Percentiles rank a stretch among this genome's conserved stretches.
phyloP scores from a whole-genome alignment of 2,113 vertebrate genomes.

The Corythoichthys intestinalis region DNA sequence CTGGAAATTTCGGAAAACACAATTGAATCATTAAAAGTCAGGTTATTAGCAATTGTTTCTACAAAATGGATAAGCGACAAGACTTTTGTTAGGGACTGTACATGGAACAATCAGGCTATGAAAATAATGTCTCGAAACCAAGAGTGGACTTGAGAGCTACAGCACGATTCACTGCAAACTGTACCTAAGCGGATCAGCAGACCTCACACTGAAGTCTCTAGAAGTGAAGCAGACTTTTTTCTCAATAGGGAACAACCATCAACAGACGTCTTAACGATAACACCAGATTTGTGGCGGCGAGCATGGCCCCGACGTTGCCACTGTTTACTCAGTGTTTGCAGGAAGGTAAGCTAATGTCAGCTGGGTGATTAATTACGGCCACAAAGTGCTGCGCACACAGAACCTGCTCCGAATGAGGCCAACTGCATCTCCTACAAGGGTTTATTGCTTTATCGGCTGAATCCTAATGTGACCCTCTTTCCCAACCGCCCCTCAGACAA shows the following conservation, averaged over 20 bases:
- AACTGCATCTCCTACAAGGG: conserved; percentile 60
- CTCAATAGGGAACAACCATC: conserved; percentile 8
- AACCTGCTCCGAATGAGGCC: conserved; percentile 58
- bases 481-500: conserved; percentile 23
- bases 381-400: conserved; percentile 69
- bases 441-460: conserved; percentile 72
- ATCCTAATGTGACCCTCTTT: conserved; percentile 63
- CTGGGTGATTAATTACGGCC: conserved; percentile 66
- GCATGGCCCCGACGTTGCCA: conserved; percentile 31
- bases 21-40: too few species aligned
- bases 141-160: too few species aligned
- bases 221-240: conserved; percentile 33
- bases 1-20: too few species aligned
- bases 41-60: too few species aligned
- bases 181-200: conserved; percentile 43
- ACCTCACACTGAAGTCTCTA: conserved; percentile 28
- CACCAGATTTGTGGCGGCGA: conserved; percentile 24
- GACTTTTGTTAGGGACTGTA: too few species aligned
- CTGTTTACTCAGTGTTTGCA: conserved; percentile 56
- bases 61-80: too few species aligned
- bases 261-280: conserved; percentile 27
- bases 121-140: too few species aligned
- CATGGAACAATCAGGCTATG: too few species aligned
- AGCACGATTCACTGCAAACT: conserved; percentile 31
- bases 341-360: conserved; percentile 55